phyloP scores from a whole-genome alignment of 2,888 invertebrate species.

The Chymomyza caudatula region DNA sequence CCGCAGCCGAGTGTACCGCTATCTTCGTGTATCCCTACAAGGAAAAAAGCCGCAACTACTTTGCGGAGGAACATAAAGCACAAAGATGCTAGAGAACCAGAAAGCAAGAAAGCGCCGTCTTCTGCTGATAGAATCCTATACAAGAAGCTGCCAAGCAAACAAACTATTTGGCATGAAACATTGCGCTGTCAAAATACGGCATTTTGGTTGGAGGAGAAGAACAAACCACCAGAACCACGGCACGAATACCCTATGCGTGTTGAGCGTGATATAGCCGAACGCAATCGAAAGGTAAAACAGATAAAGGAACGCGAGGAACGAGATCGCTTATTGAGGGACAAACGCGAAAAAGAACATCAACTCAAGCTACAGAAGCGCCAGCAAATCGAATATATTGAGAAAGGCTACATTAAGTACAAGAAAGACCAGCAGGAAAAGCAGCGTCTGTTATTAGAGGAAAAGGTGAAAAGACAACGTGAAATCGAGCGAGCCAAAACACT shows the following conservation, averaged over 20 bases:
- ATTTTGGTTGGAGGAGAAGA: background rate
- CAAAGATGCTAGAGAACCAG: no score
- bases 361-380: background rate
- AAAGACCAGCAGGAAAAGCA: background rate
- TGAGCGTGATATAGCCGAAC: background rate
- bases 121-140: no score
- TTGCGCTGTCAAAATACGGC: no score
- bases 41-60: no score
- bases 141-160: no score
- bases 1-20: background rate
- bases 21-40: no score
- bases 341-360: conserved; percentile 7
- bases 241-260: no score
- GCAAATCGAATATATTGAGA: background rate
- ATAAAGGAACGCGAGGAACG: conserved; percentile 7
- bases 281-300: background rate
- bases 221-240: background rate
- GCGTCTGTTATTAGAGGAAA: background rate
- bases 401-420: background rate
- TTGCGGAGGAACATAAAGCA: no score
- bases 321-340: background rate
- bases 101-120: no score
- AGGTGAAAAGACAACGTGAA: no score
- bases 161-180: no score
- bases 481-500: no score